Conservation (phyloP, 2,888 invertebrate species). For the Hyposoter didymator region DNA sequence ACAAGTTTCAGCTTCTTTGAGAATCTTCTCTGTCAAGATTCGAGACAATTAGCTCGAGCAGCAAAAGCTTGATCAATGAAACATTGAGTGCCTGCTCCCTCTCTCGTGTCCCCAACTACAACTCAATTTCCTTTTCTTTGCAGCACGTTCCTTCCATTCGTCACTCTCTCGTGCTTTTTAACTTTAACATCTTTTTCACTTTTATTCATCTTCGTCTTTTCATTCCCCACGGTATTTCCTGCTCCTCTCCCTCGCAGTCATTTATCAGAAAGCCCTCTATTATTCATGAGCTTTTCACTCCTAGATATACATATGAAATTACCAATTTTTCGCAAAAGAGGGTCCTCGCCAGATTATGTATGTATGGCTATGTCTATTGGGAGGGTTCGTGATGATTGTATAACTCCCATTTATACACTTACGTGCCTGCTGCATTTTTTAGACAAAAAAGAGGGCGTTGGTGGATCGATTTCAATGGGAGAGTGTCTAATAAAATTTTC, state of each 20-base stretch:
- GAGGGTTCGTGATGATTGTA: conserved; percentile 4
- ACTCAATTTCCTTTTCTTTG: conserved; percentile 11
- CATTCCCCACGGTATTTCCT: conserved; percentile 3
- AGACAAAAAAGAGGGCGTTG: neutral
- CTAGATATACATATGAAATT: neutral
- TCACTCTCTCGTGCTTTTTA: conserved; percentile 4
- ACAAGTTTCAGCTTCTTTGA: too few species aligned
- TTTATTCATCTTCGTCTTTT: neutral
- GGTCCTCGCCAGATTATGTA: conserved; percentile 17
- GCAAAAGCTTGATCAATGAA: neutral
- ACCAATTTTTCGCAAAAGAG: conserved; percentile 6
- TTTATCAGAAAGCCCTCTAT: conserved; percentile 6
- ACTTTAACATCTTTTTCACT: conserved; percentile 29
- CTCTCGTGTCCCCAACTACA: neutral
- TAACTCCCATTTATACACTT: neutral
- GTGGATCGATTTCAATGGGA: neutral
- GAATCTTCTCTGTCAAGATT: neutral
- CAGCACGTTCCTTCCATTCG: neutral
- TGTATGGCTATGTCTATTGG: neutral
- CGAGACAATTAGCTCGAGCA: neutral
- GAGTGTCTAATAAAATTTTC: neutral
- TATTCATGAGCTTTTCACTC: conserved; percentile 12
- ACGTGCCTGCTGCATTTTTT: neutral
- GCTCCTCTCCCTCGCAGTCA: neutral
- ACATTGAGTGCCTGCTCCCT: neutral